These are phyloP conservation scores for Apeltes quadracus DNA, from an alignment of 2,113 vertebrate genomes.

Conservation along the genomic window DNA sequence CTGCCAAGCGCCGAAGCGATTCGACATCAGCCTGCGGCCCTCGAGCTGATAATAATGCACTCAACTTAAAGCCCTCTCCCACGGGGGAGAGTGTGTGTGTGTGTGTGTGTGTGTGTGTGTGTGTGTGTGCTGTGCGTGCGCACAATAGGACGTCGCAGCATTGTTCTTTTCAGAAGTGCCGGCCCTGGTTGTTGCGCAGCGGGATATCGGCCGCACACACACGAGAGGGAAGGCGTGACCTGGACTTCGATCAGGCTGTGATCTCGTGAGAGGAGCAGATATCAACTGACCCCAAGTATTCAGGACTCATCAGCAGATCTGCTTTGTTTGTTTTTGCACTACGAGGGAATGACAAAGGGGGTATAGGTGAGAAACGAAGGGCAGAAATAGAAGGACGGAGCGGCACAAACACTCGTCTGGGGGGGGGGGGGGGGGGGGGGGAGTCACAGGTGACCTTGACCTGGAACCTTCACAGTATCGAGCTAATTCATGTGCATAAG, in stretches of 20 bases:
- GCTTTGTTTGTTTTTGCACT: slow-evolving; percentile 21
- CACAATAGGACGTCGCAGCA: slow-evolving; percentile 21
- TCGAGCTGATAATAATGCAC: slow-evolving; percentile 59
- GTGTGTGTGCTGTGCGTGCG: slow-evolving; percentile 16
- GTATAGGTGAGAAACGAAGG: slow-evolving; percentile 33
- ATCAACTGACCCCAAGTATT: neutral
- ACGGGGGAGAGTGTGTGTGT: neutral
- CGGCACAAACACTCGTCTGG: slow-evolving; percentile 12
- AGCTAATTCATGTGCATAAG: slow-evolving; percentile 68
- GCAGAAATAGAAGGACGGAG: slow-evolving; percentile 33
- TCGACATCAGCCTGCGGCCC: slow-evolving; percentile 52
- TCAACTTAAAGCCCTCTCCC: slow-evolving; percentile 42
- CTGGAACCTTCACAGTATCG: slow-evolving; percentile 44
- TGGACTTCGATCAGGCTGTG: neutral
- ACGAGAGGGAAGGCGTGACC: neutral
- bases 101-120: neutral
- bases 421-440: no score
- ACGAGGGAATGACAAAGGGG: slow-evolving; percentile 28
- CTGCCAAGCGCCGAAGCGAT: slow-evolving; percentile 68
- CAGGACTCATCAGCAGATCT: neutral
- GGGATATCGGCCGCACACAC: slow-evolving; percentile 18
- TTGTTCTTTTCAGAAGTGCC: slow-evolving; percentile 41
- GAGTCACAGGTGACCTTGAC: slow-evolving; percentile 57
- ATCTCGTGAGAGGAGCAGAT: slow-evolving; percentile 15
- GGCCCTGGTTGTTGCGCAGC: slow-evolving; percentile 19